Evolutionary conservation across 2,797 vertebrate genomes (phyloP), one percentile per base, ranked within the genome.

Genomic region (Arrhamphus sclerolepis): DNA sequence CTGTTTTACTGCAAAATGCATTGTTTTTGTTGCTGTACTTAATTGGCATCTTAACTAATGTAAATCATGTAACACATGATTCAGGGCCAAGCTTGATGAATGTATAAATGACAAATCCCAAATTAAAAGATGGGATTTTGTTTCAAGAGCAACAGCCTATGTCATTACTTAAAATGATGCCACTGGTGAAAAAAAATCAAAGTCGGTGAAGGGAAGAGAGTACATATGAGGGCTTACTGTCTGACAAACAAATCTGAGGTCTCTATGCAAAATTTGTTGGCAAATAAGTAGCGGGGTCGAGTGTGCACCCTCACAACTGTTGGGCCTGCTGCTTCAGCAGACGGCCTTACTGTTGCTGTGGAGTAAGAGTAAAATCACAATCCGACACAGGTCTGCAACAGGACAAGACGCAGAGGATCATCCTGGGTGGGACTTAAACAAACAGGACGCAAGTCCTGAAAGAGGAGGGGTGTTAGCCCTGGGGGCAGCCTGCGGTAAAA

Each of bases 241-340:
- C 70, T 81, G 71, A 85, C 89, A 93, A 92, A 93, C 92, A 94
- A 94, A 94, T 94, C 92, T 89, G 90, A 88, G 81, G 87, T 78
- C 71, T 74, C 58, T 84, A 94, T 94, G 92, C 92, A 94, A 94
- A 94, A 89, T 7, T 3, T 87, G 79, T 85, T 86, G 84, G 62
- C 62, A 56, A 64, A 58, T 77, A 76, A 75, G 66, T 68, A 85
- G 78, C 72, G 29, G 79, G 81, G 85, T 71, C 77, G 20, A 54
- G 66, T 70, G 68, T 49, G 18, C 71, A 71, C 62, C 65, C 60
- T 54, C 47, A 51, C 51, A 61, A 91, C 91, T 89, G 92, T 92
- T 90, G 89, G 66, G 55, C 7, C 40, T 50, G 66, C 49, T 38
- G 56, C 66, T 20, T 13, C 9, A 41, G 19, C 56, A 40, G 62